Conservation (phyloP, 2,888 invertebrate species). For the Phragmatobia fuliginosa region DNA sequence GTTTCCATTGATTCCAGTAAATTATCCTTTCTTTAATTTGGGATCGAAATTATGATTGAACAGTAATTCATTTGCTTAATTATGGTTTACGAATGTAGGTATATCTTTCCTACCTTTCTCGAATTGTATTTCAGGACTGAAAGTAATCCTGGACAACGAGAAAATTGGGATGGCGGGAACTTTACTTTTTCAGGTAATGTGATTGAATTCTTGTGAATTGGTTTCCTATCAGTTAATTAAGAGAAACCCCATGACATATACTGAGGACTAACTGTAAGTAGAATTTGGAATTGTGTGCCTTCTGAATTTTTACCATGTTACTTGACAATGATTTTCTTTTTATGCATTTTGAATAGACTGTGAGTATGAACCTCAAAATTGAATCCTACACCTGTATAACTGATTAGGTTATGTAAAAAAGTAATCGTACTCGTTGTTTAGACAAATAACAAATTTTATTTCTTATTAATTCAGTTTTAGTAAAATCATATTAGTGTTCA, state of each 20-base stretch:
- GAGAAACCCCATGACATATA: not conserved
- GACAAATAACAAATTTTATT: too few relatives aligned
- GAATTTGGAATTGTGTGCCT: not conserved
- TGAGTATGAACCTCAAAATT: too few relatives aligned
- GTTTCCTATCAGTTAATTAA: slow-evolving; percentile 10
- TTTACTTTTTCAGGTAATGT: slow-evolving; percentile 35
- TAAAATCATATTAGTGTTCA: too few relatives aligned
- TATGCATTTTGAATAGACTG: too few relatives aligned
- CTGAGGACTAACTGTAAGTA: not conserved
- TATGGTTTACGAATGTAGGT: slow-evolving; percentile 21
- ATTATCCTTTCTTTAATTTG: slow-evolving; percentile 29
- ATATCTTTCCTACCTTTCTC: slow-evolving; percentile 24
- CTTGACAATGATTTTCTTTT: not conserved
- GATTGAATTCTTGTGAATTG: slow-evolving; percentile 38
- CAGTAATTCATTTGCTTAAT: slow-evolving; percentile 31
- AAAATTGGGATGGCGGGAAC: slow-evolving; percentile 27
- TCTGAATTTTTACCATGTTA: not conserved
- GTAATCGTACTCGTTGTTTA: too few relatives aligned
- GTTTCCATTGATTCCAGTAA: slow-evolving; percentile 30
- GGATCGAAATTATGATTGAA: slow-evolving; percentile 37
- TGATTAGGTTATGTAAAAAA: too few relatives aligned
- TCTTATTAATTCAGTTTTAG: too few relatives aligned
- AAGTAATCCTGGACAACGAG: slow-evolving; percentile 26
- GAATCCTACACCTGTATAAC: too few relatives aligned
- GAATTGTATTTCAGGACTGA: slow-evolving; percentile 32